Conservation (phyloP, 2,113 vertebrate species). For the Hydrochoerus hydrochaeris region DNA sequence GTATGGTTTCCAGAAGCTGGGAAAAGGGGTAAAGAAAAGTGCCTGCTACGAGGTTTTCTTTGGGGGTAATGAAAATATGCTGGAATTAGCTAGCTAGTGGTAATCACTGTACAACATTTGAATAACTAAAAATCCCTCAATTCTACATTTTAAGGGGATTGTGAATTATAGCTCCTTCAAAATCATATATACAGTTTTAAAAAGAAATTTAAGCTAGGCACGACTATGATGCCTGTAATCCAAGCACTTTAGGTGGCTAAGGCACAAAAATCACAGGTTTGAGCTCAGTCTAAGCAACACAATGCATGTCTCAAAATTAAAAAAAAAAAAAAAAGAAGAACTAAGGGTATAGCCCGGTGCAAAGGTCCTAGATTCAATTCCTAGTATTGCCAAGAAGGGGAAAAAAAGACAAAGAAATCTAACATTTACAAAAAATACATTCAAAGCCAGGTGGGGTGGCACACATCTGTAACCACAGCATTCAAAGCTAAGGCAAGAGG, state of each 20-base stretch:
- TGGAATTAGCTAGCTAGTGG: neutral
- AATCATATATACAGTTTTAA: neutral
- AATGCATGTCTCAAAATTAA: neutral
- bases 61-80: neutral
- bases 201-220: slow-evolving; percentile 4
- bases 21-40: neutral
- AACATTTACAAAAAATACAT: neutral
- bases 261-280: neutral
- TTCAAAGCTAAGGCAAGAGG: neutral
- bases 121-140: neutral
- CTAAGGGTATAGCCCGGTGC: no score
- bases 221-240: neutral
- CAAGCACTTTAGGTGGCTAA: neutral
- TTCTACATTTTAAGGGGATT: neutral
- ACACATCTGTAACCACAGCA: neutral
- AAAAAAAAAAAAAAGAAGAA: neutral
- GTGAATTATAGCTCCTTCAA: slow-evolving; percentile 15
- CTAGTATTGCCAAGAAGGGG: neutral
- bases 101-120: neutral
- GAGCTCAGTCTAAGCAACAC: neutral
- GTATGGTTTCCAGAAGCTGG: neutral
- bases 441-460: neutral
- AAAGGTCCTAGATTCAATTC: neutral
- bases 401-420: neutral
- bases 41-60: neutral